Base-by-base conservation (phyloP, 2,797 vertebrate species). In the Leptodon cayanensis region DNA sequence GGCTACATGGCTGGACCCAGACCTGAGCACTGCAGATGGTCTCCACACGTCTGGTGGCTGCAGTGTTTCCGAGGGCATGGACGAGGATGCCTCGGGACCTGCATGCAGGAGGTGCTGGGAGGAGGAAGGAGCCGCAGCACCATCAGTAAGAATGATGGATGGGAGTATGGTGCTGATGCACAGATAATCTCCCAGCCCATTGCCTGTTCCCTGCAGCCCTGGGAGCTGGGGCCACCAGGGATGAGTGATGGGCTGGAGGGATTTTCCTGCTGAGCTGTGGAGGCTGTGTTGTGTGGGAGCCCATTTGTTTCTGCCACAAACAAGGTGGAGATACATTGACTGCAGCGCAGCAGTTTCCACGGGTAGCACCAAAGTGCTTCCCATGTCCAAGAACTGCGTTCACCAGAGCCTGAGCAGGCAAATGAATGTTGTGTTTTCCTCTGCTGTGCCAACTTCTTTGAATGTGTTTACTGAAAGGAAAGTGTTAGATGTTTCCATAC, bases 31-130 rank as follows among this genome's bases (percentile, higher is more conserved):
- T 50, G 72, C 59, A 33, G 33, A 9, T 0, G 0, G 11, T 69
- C 31, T 65, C 42, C 19, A 31, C 15, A 4, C 3, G 2, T 1
- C 5, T 31, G 26, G 35, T 79, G 87, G 11, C 33, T 26, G 19
- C 33, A 16, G n/a, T 3, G 1, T 57, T 89, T 82, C 79, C 42
- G 40, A 52, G 58, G 50, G 4, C 42, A 55, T 0, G 1, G 62
- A 28, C 0, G 0, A 80, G 46, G 52, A 74, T 87, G 55, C 28
- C 28, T 22, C 29, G n/a, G 37, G 58, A 59, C 0, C 0, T 39
- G 35, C 13, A 25, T 54, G 40, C 26, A 58, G 62, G 57, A 66
- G 13, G 21, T 73, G 35, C 79, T 93, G 71, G 46, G 44, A 85
- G 76, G 67, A 84, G 29, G 18, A 80, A 76, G 62, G 71, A 89